These are phyloP conservation scores for Sebastes nivosus DNA, from an alignment of 2,797 vertebrate genomes.

Conservation along the genomic window DNA sequence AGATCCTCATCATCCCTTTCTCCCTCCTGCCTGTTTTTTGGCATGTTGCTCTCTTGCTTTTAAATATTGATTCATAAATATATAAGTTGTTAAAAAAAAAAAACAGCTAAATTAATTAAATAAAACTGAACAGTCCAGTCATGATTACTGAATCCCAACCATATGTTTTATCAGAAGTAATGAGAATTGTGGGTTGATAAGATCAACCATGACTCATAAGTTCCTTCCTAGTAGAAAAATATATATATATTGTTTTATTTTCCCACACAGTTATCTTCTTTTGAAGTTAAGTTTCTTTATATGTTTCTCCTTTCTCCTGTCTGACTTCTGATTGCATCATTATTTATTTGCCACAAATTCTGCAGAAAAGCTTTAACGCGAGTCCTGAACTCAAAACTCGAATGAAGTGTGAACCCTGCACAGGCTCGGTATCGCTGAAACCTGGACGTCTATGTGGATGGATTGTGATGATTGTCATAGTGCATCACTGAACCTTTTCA, in stretches of 20 bases:
- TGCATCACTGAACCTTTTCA: background rate
- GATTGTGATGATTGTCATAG: background rate
- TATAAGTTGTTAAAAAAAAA: background rate
- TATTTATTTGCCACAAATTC: background rate
- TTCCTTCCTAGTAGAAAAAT: background rate
- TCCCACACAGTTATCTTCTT: background rate
- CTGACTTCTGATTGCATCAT: background rate
- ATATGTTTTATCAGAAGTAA: background rate
- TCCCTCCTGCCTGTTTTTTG: background rate
- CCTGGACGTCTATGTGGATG: background rate
- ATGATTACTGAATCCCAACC: background rate
- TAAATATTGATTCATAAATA: background rate
- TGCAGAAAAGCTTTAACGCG: background rate
- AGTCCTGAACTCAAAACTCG: background rate
- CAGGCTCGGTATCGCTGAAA: background rate
- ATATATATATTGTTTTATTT: background rate
- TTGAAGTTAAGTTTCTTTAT: background rate
- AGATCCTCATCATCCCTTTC: background rate
- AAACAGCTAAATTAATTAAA: background rate
- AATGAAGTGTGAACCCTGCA: background rate
- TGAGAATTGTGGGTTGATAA: background rate
- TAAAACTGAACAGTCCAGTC: background rate
- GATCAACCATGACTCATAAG: background rate
- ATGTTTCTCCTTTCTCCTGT: background rate
- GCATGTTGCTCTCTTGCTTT: background rate